Evolutionary conservation across 2,113 vertebrate species (phyloP).

Genomic region (Misgurnus anguillicaudatus): DNA sequence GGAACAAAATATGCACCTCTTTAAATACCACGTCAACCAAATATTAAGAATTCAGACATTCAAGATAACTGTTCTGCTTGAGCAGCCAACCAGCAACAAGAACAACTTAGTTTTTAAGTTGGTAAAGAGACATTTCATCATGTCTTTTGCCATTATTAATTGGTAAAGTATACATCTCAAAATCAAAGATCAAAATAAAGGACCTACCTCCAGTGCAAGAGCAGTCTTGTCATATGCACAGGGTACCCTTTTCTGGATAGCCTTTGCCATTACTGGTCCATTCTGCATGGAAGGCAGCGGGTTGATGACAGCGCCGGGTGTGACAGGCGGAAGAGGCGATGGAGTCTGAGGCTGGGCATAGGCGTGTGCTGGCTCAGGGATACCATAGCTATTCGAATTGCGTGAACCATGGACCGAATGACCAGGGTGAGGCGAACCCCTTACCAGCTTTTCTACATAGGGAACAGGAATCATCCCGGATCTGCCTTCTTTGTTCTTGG

Average conservation of each 20-base stretch:
- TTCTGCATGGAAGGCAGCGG: slow-evolving; percentile 92
- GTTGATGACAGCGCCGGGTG: slow-evolving; percentile 83
- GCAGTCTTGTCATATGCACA: slow-evolving; percentile 99
- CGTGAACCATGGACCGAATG: slow-evolving; percentile 83
- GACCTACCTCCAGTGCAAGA: slow-evolving; percentile 90
- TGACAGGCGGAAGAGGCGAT: slow-evolving; percentile 79
- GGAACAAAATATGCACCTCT: not conserved
- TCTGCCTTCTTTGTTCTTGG: slow-evolving; percentile 94
- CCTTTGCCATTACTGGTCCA: slow-evolving; percentile 95
- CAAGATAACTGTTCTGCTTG: too few species aligned
- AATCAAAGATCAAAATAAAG: not conserved
- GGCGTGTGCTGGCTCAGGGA: slow-evolving; percentile 95
- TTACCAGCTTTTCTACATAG: slow-evolving; percentile 93
- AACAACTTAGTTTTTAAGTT: too few species aligned
- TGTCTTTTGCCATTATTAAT: too few species aligned
- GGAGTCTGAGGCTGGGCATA: slow-evolving; percentile 93
- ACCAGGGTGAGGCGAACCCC: slow-evolving; percentile 72
- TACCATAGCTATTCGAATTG: slow-evolving; percentile 96
- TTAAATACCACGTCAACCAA: not conserved
- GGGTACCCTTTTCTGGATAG: slow-evolving; percentile 96
- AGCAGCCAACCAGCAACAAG: too few species aligned
- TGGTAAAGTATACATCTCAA: too few species aligned
- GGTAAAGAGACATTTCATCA: too few species aligned
- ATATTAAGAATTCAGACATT: not conserved
- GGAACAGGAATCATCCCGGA: slow-evolving; percentile 97